phyloP scores from a whole-genome alignment of 2,113 vertebrate genomes.

The Chaetodon trifascialis region DNA sequence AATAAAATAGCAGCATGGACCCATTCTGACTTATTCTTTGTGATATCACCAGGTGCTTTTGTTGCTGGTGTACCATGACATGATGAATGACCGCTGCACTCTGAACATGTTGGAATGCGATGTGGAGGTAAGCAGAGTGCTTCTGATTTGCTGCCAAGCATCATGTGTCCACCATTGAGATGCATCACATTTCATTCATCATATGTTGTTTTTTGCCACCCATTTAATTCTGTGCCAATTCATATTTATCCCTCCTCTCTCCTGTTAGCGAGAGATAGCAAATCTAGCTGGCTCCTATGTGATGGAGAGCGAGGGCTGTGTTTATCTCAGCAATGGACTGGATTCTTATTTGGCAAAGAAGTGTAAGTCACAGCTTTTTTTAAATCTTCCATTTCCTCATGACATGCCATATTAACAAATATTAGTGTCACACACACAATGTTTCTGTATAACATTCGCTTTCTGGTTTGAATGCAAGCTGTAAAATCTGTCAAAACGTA shows the following conservation, averaged over 20 bases:
- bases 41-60: slow-evolving; percentile 76
- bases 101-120: slow-evolving; percentile 85
- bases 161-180: background rate
- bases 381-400: background rate
- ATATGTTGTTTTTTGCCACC: background rate
- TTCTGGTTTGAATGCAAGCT: background rate
- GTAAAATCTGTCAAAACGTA: background rate
- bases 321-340: slow-evolving; percentile 85
- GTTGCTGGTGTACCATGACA: slow-evolving; percentile 89
- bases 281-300: slow-evolving; percentile 84
- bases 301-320: slow-evolving; percentile 85
- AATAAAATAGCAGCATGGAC: background rate
- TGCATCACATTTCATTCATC: slow-evolving; percentile 1
- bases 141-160: background rate
- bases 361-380: slow-evolving; percentile 78
- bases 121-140: slow-evolving; percentile 85
- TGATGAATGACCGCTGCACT: slow-evolving; percentile 85
- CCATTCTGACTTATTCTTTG: background rate
- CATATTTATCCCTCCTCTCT: background rate
- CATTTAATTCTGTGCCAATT: background rate
- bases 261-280: slow-evolving; percentile 87
- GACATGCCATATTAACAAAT: background rate
- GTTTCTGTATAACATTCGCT: background rate
- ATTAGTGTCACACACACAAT: background rate
- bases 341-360: slow-evolving; percentile 85